These are phyloP conservation scores for Theristicus caerulescens DNA, from an alignment of 2,113 vertebrate species.

Conservation along the genomic window DNA sequence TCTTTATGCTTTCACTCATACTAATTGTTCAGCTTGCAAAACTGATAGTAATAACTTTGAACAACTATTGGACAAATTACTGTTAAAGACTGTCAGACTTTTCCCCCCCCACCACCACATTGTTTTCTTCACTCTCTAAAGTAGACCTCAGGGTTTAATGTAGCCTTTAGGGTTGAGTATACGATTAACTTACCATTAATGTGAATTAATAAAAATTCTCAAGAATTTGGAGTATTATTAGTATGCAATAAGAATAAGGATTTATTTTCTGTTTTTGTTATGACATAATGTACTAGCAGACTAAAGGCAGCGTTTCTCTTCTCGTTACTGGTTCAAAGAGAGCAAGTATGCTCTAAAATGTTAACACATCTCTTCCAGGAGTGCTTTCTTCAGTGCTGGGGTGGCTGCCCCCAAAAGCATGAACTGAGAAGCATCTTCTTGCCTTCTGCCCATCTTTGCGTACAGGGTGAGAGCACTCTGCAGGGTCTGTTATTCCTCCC, in stretches of 20 bases:
- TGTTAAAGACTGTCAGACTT: not conserved
- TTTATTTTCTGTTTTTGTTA: not conserved
- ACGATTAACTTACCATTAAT: not conserved
- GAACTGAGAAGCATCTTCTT: not conserved
- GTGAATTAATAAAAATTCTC: not conserved
- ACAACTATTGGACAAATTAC: constrained; percentile 20
- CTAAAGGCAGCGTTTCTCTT: not conserved
- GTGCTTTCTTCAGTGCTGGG: not conserved
- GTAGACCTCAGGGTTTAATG: not conserved
- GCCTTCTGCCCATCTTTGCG: not conserved
- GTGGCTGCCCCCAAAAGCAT: not conserved
- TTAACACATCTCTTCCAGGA: not conserved
- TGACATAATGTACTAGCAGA: not conserved
- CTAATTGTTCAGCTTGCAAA: constrained; percentile 57
- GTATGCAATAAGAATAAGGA: not conserved
- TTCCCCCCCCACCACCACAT: not conserved
- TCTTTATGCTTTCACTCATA: constrained; percentile 40
- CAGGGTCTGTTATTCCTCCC: not conserved
- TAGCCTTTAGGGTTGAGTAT: not conserved
- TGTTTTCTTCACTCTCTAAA: not conserved
- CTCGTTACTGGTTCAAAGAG: not conserved
- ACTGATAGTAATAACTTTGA: constrained; percentile 39
- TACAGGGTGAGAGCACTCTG: not conserved
- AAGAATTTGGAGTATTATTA: not conserved
- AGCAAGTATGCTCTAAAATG: not conserved